Evolutionary conservation across 2,888 invertebrate species (phyloP), one percentile per base, ranked within the genome.

Genomic region (Rambutsinella grinnellia): DNA sequence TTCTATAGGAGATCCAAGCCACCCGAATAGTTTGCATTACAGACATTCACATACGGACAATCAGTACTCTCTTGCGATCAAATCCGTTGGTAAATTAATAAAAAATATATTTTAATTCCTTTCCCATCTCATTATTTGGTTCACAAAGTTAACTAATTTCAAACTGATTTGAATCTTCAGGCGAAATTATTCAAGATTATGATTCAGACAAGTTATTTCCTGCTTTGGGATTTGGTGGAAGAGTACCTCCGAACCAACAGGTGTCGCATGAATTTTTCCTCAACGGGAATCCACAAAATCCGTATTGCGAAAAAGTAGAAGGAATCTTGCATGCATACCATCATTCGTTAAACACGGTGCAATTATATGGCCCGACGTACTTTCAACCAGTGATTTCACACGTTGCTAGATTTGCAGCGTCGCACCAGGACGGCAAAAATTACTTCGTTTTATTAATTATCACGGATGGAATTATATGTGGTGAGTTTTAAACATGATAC

Each of bases 391-490:
- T 89, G 49, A 88, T 90, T 66, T 88, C 88, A 76, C 89, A 89
- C 84, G 87, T 87, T 2, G 85, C 87, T 3, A 84, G 84, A 74
- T 89, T 89, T 86, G 89, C 89, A 2, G 76, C 85, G 26, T 84
- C 86, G 17, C 86, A 86, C 79, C 84, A 85, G 72, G 88, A 88
- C 84, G 90, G 90, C 5, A 86, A 87, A 60, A 86, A 88, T 79
- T 90, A 90, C 84, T 89, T 89, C 85, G 89, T 90, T 53, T 86
- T 90, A 49, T 87, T 90, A 51, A 90, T 90, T 68, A 87, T 90
- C 57, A 90, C 90, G 1, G 90, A 90, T 85, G 90, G 90, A 2
- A 88, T 90, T 53, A 90, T 90, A 56, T 83, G 83, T 51, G 83
- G 82, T 82, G 68, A 53, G 70, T 63, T 23, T n/a, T n/a, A n/a